These are phyloP conservation scores for Pseudochaenichthys georgianus DNA, from an alignment of 2,797 vertebrate genomes.

Conservation along the genomic window DNA sequence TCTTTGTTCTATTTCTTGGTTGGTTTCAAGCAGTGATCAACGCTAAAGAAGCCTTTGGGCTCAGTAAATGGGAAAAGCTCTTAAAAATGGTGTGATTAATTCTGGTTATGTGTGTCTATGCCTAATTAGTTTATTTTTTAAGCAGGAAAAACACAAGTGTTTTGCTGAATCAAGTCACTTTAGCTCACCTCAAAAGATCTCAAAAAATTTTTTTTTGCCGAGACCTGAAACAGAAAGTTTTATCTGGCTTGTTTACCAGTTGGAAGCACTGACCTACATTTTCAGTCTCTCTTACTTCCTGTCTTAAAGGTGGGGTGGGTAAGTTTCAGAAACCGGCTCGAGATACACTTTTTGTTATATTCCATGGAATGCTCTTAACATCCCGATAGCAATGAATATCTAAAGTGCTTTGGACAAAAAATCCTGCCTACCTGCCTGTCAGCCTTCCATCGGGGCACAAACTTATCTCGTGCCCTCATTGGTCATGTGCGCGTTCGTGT, in stretches of 20 bases:
- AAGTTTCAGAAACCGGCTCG: too few species aligned
- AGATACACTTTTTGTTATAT: too few species aligned
- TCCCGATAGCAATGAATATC: too few species aligned
- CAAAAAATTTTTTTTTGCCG: constrained; percentile 2
- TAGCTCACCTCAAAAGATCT: constrained; percentile 1
- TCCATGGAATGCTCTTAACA: too few species aligned
- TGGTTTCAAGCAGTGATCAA: constrained; percentile 2
- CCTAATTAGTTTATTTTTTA: constrained; percentile 10
- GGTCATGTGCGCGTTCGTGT: too few species aligned
- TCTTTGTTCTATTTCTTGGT: background rate
- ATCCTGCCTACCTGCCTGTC: too few species aligned
- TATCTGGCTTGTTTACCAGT: constrained; percentile 39
- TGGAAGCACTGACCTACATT: constrained; percentile 38
- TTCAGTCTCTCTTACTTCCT: constrained; percentile 35
- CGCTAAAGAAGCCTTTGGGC: constrained; percentile 4
- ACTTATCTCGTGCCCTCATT: too few species aligned
- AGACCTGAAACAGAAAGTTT: constrained; percentile 18
- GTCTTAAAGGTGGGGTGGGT: background rate
- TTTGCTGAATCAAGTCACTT: constrained; percentile 9
- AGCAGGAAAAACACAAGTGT: background rate
- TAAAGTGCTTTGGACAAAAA: too few species aligned
- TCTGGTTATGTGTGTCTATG: background rate
- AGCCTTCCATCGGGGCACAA: too few species aligned
- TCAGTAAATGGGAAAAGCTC: constrained; percentile 8
- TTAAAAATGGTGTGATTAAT: background rate